A percentile compares a stretch with the other conserved stretches of the same genome.
These are phyloP conservation scores for Ennomos fuscantarius DNA, from an alignment of 2,888 invertebrate species.

Conservation along the genomic window DNA sequence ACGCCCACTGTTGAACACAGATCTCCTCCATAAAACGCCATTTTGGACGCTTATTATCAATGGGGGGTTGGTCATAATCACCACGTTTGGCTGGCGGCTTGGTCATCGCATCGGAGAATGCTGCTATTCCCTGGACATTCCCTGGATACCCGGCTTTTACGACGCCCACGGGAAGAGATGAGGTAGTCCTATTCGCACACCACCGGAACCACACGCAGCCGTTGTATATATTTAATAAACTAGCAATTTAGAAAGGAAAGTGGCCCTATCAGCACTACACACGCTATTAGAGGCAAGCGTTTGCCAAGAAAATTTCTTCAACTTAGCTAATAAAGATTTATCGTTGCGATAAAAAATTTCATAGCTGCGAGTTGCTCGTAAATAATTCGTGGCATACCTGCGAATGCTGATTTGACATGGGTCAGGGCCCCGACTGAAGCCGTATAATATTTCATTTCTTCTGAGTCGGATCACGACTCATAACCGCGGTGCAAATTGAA, in stretches of 20 bases:
- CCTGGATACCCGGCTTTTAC: no score
- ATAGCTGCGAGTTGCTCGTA: slow-evolving; percentile 76
- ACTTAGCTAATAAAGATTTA: slow-evolving; percentile 79
- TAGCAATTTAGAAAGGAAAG: slow-evolving; percentile 26
- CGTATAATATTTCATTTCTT: slow-evolving; percentile 79
- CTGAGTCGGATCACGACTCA: slow-evolving; percentile 68
- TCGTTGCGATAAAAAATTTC: slow-evolving; percentile 76
- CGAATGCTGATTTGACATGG: slow-evolving; percentile 82
- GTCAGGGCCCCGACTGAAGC: slow-evolving; percentile 66
- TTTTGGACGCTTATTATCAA: no score
- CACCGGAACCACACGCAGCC: slow-evolving; percentile 7
- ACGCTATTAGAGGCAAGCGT: slow-evolving; percentile 36
- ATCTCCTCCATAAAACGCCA: no score
- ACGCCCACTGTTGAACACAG: no score
- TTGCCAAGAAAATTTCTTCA: slow-evolving; percentile 53
- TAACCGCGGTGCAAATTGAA: slow-evolving; percentile 73
- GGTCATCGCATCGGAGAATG: no score
- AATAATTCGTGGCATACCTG: slow-evolving; percentile 81
- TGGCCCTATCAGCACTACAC: slow-evolving; percentile 30
- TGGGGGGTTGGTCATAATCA: no score
- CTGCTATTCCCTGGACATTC: no score
- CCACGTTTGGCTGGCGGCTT: no score
- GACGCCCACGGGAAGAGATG: no score
- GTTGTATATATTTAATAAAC: slow-evolving; percentile 23
- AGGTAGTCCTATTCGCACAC: no score